Percentiles rank a stretch among this genome's conserved stretches.
Evolutionary conservation across 2,113 vertebrate species (phyloP).

Genomic region (Microcebus murinus): DNA sequence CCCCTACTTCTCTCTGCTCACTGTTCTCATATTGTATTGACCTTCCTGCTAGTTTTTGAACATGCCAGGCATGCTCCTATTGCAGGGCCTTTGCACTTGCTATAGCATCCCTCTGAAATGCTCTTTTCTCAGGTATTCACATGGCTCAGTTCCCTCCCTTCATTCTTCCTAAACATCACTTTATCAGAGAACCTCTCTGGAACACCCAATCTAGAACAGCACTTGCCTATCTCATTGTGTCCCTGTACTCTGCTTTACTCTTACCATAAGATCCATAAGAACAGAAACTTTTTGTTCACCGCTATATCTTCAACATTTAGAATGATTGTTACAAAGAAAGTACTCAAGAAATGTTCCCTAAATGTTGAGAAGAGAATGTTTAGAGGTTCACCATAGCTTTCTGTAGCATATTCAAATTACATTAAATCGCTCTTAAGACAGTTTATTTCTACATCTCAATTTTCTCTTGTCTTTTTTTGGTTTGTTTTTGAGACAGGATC

Average conservation of each 20-base stretch:
- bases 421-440: background rate
- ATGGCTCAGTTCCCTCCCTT: background rate
- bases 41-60: background rate
- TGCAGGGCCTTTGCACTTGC: background rate
- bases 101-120: background rate
- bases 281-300: background rate
- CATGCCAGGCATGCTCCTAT: background rate
- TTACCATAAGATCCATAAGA: background rate
- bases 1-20: background rate
- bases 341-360: background rate
- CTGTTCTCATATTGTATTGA: background rate
- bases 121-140: background rate
- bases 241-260: background rate
- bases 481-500: too few relatives aligned
- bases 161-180: background rate
- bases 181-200: background rate
- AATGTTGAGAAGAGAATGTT: background rate
- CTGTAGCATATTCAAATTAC: background rate
- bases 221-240: background rate
- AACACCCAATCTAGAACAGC: background rate
- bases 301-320: background rate
- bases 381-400: background rate
- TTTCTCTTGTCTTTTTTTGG: background rate
- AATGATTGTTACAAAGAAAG: background rate
- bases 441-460: conserved; percentile 10